Base-by-base conservation (phyloP, 2,797 vertebrate genomes). In the Enteromius radiatus region DNA sequence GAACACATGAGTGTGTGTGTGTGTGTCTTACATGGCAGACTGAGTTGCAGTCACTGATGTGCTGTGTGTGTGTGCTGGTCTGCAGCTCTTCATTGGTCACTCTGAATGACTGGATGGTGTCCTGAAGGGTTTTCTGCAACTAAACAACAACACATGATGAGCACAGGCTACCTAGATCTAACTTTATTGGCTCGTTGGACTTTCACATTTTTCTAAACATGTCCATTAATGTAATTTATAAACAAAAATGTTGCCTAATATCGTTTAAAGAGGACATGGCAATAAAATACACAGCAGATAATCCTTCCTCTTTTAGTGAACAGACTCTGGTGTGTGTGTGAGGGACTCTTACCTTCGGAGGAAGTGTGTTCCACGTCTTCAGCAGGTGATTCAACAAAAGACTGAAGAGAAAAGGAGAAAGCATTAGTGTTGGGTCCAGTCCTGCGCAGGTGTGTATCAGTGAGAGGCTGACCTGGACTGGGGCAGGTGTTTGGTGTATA, bases 81-180 rank as follows among this genome's bases (percentile, higher is more conserved):
- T 67, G 92, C 88, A 98, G 95, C 88, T 98, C 97, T n/a, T 97
- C 96, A 0, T 98, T 99, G 1, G 96, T 97, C 49, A 97, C 95
- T 86, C 88, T 92, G 91, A 99, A 98, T 0, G 97, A 98, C 89
- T 94, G 95, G 83, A 97, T 92, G 0, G 96, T 98, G 88, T 99
- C 97, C 90, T 95, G 96, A 65, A 98, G 94, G 7, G 94, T 95
- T 80, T 94, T 96, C 7, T 89, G 92, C 59, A 96, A 89, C 97
- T 98, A 31, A 59, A 76, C 64, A 28, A n/a, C 1, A 86, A 6
- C 2, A 80, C 1, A 19, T 26, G 54, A 59, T 59, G 54, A 59
- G 54, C 54, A 26, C 54, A 23, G 54, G n/a, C 54, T 23, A 3
- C n/a, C 1, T n/a, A 10, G 19, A 54, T 54, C 49, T 54, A 6